Evolutionary conservation across 1,140 invertebrate genomes (phyloP).

Genomic region (Caenorhabditis remanei): DNA sequence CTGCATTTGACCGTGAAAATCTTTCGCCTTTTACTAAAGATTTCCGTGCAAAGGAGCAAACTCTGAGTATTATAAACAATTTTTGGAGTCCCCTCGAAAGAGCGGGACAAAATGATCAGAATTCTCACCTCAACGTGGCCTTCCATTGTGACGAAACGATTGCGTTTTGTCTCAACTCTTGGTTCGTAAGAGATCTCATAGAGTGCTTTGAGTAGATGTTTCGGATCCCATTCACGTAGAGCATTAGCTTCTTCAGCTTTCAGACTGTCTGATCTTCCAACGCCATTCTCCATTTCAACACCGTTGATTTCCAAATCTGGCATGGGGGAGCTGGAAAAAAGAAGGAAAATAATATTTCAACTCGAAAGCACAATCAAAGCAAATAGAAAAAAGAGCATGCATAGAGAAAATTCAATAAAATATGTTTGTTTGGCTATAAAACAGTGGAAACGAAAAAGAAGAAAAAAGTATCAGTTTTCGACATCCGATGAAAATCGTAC

Average conservation of each 20-base stretch:
- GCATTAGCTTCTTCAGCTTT: constrained; percentile 60
- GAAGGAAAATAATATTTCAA: constrained; percentile 19
- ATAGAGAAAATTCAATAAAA: constrained; percentile 57
- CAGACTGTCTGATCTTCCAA: constrained; percentile 52
- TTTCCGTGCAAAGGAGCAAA: constrained; percentile 59
- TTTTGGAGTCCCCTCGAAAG: constrained; percentile 58
- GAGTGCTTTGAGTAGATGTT: constrained; percentile 61
- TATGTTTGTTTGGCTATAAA: constrained; percentile 56
- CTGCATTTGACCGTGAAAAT: constrained; percentile 59
- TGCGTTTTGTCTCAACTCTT: constrained; percentile 66
- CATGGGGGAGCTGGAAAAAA: constrained; percentile 31
- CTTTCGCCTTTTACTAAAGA: constrained; percentile 63
- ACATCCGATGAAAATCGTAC: constrained; percentile 38
- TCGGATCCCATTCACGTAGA: constrained; percentile 64
- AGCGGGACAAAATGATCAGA: constrained; percentile 40
- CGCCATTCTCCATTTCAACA: constrained; percentile 59
- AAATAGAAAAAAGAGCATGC: constrained; percentile 20
- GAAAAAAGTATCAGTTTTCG: constrained; percentile 44
- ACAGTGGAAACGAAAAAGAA: constrained; percentile 13
- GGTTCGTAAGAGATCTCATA: constrained; percentile 68
- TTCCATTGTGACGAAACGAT: constrained; percentile 74
- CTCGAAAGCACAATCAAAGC: constrained; percentile 32
- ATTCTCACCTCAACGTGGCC: constrained; percentile 72
- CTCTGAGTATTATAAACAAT: constrained; percentile 38
- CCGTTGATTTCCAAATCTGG: constrained; percentile 58